phyloP scores from a whole-genome alignment of 2,797 vertebrate genomes.

The Diceros bicornis region DNA sequence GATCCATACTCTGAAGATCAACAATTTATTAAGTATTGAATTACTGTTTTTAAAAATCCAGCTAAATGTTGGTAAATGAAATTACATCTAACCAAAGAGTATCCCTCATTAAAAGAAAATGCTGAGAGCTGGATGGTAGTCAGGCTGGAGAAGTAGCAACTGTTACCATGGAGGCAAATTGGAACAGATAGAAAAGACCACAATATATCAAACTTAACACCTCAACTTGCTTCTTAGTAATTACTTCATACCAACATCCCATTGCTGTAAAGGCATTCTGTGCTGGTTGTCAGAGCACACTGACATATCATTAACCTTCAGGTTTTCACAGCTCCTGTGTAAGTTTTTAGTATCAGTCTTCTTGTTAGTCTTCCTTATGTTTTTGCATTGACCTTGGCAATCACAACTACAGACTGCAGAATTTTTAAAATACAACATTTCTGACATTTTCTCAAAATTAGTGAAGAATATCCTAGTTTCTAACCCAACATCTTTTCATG shows the following conservation, averaged over 20 bases:
- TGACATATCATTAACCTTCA: conserved; percentile 48
- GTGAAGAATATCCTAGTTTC: conserved; percentile 13
- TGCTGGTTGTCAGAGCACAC: neutral
- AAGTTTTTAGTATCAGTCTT: conserved; percentile 33
- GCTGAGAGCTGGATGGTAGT: neutral
- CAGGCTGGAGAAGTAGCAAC: conserved; percentile 16
- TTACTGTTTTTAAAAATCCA: conserved; percentile 47
- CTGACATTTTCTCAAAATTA: conserved; percentile 55
- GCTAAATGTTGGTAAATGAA: conserved; percentile 11
- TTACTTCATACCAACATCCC: conserved; percentile 31
- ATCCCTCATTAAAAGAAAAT: conserved; percentile 73
- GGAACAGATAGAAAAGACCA: conserved; percentile 54
- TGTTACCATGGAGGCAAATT: conserved; percentile 62
- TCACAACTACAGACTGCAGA: neutral
- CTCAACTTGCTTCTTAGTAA: conserved; percentile 44
- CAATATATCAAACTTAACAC: conserved; percentile 46
- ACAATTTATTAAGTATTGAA: neutral
- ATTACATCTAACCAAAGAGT: conserved; percentile 54
- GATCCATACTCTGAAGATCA: conserved; percentile 17
- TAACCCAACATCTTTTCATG: neutral
- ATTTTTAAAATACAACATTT: conserved; percentile 44
- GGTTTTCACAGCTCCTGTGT: neutral
- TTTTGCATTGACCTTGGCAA: conserved; percentile 50
- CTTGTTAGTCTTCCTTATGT: neutral
- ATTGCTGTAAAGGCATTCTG: neutral